Evolutionary conservation across 1,140 invertebrate genomes (phyloP).

Genomic region (Cyrtorhinus lividipennis): DNA sequence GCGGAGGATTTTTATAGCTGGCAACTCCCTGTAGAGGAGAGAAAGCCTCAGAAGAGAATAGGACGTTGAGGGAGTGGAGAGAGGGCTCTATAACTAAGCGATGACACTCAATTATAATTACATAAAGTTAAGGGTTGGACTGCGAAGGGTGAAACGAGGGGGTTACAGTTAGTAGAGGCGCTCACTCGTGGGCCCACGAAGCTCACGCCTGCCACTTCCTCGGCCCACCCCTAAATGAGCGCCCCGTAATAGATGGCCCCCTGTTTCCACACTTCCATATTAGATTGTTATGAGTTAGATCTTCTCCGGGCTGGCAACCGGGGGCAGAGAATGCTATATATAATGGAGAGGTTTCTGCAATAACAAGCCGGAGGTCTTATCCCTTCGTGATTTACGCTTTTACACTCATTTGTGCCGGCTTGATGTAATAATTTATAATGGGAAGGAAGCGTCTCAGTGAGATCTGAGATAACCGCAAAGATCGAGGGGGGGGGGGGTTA

Average conservation of each 20-base stretch:
- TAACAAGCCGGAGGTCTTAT: constrained; percentile 6
- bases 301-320: constrained; percentile 1
- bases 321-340: constrained; percentile 5
- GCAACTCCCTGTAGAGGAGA: background rate
- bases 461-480: too few relatives aligned
- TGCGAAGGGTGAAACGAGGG: background rate
- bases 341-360: constrained; percentile 8
- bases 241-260: constrained; percentile 8
- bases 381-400: constrained; percentile 8
- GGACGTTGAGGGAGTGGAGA: background rate
- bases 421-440: constrained; percentile 7
- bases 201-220: background rate
- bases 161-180: background rate
- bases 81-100: constrained; percentile 1
- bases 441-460: too few relatives aligned
- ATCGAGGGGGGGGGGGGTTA: too few relatives aligned
- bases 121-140: background rate
- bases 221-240: background rate
- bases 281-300: constrained; percentile 2
- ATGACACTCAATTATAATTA: constrained; percentile 10
- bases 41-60: background rate
- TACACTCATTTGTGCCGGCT: background rate
- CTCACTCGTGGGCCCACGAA: background rate
- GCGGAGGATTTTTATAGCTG: constrained; percentile 1
- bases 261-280: constrained; percentile 9